phyloP scores from a whole-genome alignment of 1,140 invertebrate species.

The Neodiprion lecontei region DNA sequence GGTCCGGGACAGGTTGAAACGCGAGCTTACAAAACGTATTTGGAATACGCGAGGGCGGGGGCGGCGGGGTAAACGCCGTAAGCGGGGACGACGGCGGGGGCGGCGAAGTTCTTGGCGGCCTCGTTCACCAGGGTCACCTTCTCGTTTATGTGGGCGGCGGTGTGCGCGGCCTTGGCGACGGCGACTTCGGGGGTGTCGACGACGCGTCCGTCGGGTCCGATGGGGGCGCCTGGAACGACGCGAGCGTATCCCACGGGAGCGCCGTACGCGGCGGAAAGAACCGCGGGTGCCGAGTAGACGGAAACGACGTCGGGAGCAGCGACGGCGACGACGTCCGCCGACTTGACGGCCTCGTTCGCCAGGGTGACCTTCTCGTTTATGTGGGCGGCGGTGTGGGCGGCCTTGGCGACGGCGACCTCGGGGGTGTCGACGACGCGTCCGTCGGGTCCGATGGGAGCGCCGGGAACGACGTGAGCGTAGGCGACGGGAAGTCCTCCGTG shows the following conservation, averaged over 20 bases:
- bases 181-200: slow-evolving; percentile 48
- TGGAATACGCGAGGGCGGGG: neutral
- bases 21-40: no score
- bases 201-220: slow-evolving; percentile 42
- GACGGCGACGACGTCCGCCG: slow-evolving; percentile 34
- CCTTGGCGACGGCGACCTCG: slow-evolving; percentile 65
- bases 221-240: slow-evolving; percentile 33
- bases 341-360: slow-evolving; percentile 46
- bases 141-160: slow-evolving; percentile 43
- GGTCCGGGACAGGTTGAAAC: no score
- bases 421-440: slow-evolving; percentile 67
- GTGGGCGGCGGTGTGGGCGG: slow-evolving; percentile 65
- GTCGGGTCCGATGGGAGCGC: slow-evolving; percentile 50
- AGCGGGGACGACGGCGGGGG: slow-evolving; percentile 9
- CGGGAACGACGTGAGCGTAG: slow-evolving; percentile 31
- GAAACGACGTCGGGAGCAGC: slow-evolving; percentile 20
- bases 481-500: slow-evolving; percentile 23
- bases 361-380: slow-evolving; percentile 51
- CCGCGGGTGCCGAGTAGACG: slow-evolving; percentile 17
- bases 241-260: slow-evolving; percentile 24
- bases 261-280: slow-evolving; percentile 6
- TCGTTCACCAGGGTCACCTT: slow-evolving; percentile 8
- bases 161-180: slow-evolving; percentile 47
- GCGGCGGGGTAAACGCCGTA: slow-evolving; percentile 13
- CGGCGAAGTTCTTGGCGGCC: neutral